These are phyloP conservation scores for Megaceryle alcyon DNA, from an alignment of 2,797 vertebrate genomes.

Conservation along the genomic window DNA sequence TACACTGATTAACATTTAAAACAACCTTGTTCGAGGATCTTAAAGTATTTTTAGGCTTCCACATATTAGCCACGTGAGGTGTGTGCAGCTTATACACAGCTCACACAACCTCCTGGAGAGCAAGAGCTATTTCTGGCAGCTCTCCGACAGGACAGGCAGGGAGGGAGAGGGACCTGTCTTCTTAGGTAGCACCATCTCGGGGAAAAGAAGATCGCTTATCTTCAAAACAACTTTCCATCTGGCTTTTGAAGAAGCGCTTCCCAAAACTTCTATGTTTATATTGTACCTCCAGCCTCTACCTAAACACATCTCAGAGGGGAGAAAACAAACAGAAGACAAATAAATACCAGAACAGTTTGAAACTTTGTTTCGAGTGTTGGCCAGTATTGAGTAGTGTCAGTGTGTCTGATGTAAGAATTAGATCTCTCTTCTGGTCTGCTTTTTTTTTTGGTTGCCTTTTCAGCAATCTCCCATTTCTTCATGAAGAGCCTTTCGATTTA, in stretches of 20 bases:
- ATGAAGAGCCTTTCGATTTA: not conserved
- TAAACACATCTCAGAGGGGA: not conserved
- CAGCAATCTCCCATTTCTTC: not conserved
- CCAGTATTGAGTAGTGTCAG: not conserved
- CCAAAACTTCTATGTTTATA: not conserved
- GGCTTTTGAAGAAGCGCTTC: not conserved
- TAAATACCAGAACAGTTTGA: not conserved
- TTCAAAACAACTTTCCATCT: not conserved
- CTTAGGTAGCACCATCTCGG: not conserved
- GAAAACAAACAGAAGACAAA: not conserved
- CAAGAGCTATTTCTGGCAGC: not conserved
- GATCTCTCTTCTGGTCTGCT: not conserved
- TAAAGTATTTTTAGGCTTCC: not conserved
- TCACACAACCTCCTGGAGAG: not conserved
- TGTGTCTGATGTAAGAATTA: not conserved
- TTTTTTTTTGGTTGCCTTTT: not conserved
- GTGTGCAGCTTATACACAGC: rapidly evolving
- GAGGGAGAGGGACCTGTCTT: not conserved
- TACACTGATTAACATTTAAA: not conserved
- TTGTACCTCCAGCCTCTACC: not conserved
- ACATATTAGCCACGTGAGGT: not conserved
- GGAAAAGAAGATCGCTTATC: not conserved
- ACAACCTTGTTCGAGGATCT: not conserved
- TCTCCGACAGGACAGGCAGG: rapidly evolving
- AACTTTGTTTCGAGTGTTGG: not conserved